Evolutionary conservation across 2,888 invertebrate genomes (phyloP).

Genomic region (Trisateles emortualis): DNA sequence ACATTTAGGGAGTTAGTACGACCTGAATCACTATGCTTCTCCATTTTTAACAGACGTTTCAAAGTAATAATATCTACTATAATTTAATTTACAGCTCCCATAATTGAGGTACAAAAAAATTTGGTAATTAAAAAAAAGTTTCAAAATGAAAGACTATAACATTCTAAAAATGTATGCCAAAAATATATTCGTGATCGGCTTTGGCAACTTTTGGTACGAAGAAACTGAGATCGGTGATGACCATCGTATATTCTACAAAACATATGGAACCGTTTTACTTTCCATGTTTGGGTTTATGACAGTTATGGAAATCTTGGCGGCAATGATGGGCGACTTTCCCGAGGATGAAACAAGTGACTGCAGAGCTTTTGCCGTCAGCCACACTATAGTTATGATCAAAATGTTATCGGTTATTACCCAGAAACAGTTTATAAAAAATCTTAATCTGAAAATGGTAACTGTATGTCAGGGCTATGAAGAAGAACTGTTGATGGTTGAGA

Average conservation of each 20-base stretch:
- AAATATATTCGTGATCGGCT: slow-evolving; percentile 67
- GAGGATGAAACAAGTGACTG: slow-evolving; percentile 75
- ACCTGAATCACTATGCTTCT: no score
- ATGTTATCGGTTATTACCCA: slow-evolving; percentile 64
- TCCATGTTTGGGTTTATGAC: slow-evolving; percentile 68
- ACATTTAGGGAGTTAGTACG: no score
- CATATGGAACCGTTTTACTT: slow-evolving; percentile 57
- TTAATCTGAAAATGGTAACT: slow-evolving; percentile 66
- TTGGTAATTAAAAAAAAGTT: slow-evolving; percentile 3
- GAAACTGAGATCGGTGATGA: slow-evolving; percentile 64
- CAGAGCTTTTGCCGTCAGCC: slow-evolving; percentile 73
- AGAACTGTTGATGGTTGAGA: slow-evolving; percentile 57
- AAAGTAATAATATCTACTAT: no score
- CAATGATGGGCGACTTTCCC: slow-evolving; percentile 68
- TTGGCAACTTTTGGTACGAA: slow-evolving; percentile 77
- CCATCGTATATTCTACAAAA: slow-evolving; percentile 59
- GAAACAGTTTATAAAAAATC: slow-evolving; percentile 61
- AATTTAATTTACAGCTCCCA: no score
- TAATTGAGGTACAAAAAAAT: neutral
- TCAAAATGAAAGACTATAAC: slow-evolving; percentile 68
- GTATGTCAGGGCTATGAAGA: slow-evolving; percentile 69
- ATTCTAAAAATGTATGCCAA: slow-evolving; percentile 66
- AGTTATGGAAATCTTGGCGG: slow-evolving; percentile 73
- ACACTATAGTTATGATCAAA: slow-evolving; percentile 74
- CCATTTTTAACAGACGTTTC: no score